These are phyloP conservation scores for Cichladusa arquata DNA, from an alignment of 2,113 vertebrate species.

Conservation along the genomic window DNA sequence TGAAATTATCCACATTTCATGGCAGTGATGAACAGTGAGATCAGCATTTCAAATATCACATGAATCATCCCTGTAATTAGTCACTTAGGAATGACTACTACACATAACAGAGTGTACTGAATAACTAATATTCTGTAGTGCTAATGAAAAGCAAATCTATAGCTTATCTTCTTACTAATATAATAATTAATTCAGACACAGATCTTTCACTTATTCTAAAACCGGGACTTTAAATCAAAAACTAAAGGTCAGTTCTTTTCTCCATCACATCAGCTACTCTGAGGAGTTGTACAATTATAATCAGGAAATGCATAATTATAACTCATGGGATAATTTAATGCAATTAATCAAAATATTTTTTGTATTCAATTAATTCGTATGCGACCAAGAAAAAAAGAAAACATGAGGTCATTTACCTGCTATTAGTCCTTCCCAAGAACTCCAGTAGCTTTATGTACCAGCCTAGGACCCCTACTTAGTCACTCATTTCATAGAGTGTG, in stretches of 20 bases:
- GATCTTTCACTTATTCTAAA: background rate
- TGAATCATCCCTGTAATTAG: background rate
- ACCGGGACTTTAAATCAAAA: background rate
- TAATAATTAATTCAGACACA: background rate
- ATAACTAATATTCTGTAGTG: background rate
- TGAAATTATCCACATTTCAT: background rate
- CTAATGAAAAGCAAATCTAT: background rate
- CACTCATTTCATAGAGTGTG: background rate
- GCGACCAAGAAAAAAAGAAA: background rate
- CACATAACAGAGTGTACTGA: background rate
- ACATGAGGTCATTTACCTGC: background rate
- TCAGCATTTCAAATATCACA: constrained; percentile 1
- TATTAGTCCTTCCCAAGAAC: background rate
- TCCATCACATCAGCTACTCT: background rate
- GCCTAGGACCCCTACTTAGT: background rate
- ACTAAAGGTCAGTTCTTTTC: background rate
- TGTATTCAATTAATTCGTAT: background rate
- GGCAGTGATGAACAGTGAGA: background rate
- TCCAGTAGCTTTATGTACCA: background rate
- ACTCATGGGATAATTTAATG: background rate
- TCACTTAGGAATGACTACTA: background rate
- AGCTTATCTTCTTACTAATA: background rate
- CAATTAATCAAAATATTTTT: background rate
- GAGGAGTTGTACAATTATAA: background rate
- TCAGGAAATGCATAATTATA: background rate